phyloP scores from a whole-genome alignment of 2,797 vertebrate genomes.

The Melanotaenia trifasciata region DNA sequence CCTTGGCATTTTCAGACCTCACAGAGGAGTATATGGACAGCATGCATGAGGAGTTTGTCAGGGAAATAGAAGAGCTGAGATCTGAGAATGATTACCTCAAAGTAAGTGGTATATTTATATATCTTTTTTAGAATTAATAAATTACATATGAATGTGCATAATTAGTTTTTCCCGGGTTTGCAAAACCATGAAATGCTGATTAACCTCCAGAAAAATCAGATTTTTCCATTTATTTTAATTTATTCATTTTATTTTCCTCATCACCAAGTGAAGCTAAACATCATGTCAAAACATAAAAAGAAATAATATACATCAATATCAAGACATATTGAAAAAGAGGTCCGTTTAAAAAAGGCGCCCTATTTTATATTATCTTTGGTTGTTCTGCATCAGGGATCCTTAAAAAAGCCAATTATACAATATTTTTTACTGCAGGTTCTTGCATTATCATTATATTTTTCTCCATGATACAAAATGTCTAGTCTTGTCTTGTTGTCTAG shows the following conservation, averaged over 20 bases:
- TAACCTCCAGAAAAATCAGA: neutral
- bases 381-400: neutral
- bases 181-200: neutral
- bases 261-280: too few species aligned
- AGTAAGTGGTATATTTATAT: constrained; percentile 78
- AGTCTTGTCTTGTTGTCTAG: neutral
- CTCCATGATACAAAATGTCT: neutral
- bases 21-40: constrained; percentile 95
- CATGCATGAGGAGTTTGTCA: constrained; percentile 89
- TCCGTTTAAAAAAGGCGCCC: too few species aligned
- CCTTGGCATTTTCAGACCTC: constrained; percentile 96
- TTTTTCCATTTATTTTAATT: too few species aligned
- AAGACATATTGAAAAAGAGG: too few species aligned
- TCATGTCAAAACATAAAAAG: too few species aligned
- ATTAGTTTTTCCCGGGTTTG: neutral
- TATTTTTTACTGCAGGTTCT: neutral
- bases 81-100: constrained; percentile 98
- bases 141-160: neutral
- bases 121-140: neutral
- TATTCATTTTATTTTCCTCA: too few species aligned
- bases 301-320: too few species aligned
- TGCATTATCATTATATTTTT: neutral
- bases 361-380: too few species aligned
- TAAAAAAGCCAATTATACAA: neutral
- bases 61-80: constrained; percentile 95